phyloP scores from a whole-genome alignment of 2,797 vertebrate genomes.

The Serranus cabrilla region DNA sequence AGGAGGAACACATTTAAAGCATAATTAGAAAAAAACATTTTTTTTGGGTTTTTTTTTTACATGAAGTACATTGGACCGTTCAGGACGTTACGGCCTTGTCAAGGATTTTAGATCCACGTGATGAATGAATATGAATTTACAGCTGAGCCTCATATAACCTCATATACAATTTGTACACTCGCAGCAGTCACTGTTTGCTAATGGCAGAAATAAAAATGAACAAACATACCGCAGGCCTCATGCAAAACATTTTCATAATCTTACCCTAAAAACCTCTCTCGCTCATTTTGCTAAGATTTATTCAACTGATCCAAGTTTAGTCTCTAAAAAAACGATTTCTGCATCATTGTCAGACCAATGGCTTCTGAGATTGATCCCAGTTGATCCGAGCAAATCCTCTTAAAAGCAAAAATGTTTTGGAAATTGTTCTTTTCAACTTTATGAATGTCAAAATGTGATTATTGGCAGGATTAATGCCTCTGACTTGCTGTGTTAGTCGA shows the following conservation, averaged over 20 bases:
- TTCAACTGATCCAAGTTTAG: neutral
- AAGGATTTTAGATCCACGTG: neutral
- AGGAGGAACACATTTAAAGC: conserved; percentile 26
- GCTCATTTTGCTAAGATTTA: neutral
- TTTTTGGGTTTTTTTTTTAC: conserved; percentile 9
- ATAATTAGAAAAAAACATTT: conserved; percentile 9
- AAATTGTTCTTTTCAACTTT: neutral
- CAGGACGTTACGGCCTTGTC: neutral
- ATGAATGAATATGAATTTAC: neutral
- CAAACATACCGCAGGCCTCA: neutral
- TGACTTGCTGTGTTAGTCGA: too few species aligned
- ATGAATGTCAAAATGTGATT: neutral
- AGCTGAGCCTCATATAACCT: neutral
- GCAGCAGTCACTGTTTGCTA: neutral
- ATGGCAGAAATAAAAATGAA: neutral
- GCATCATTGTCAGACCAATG: too few species aligned
- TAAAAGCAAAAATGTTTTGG: neutral
- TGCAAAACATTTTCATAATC: neutral
- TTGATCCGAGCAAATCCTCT: neutral
- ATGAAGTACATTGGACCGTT: conserved; percentile 12
- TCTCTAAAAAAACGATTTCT: too few species aligned
- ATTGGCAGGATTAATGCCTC: too few species aligned
- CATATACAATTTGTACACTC: neutral
- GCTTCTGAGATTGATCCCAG: neutral
- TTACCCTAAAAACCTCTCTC: neutral